Evolutionary conservation across 2,113 vertebrate genomes (phyloP).

Genomic region (western clawed frog (Xenopus tropicalis)): DNA sequence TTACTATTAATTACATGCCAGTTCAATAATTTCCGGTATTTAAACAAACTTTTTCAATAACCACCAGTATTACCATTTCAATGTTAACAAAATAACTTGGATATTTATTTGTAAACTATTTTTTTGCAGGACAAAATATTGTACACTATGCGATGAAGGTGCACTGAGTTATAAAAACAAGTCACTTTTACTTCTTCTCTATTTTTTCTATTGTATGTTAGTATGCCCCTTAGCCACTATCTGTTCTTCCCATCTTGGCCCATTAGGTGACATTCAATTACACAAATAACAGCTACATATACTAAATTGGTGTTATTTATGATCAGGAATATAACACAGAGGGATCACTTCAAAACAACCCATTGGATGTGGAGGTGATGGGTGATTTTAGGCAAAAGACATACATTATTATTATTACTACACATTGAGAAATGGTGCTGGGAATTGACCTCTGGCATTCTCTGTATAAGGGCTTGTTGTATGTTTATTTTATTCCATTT

Average conservation of each 20-base stretch:
- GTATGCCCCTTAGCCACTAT: neutral
- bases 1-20: neutral
- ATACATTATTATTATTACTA: neutral
- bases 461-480: too few relatives aligned
- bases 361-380: conserved; percentile 9
- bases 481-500: too few relatives aligned
- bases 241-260: conserved; percentile 9
- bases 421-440: neutral
- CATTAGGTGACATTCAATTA: conserved; percentile 34
- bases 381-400: conserved; percentile 10
- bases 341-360: conserved; percentile 1
- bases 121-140: conserved; percentile 33
- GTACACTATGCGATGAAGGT: conserved; percentile 20
- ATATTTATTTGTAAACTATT: conserved; percentile 18
- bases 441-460: neutral
- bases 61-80: conserved; percentile 35
- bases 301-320: conserved; percentile 26
- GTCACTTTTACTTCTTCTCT: conserved; percentile 1
- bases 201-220: conserved; percentile 3
- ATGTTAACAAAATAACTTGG: conserved; percentile 20
- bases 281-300: conserved; percentile 37
- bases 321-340: conserved; percentile 1
- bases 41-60: conserved; percentile 31
- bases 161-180: conserved; percentile 15
- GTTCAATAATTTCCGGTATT: neutral